Base-by-base conservation (phyloP, 2,888 invertebrate species). In the Drosophila borealis region DNA sequence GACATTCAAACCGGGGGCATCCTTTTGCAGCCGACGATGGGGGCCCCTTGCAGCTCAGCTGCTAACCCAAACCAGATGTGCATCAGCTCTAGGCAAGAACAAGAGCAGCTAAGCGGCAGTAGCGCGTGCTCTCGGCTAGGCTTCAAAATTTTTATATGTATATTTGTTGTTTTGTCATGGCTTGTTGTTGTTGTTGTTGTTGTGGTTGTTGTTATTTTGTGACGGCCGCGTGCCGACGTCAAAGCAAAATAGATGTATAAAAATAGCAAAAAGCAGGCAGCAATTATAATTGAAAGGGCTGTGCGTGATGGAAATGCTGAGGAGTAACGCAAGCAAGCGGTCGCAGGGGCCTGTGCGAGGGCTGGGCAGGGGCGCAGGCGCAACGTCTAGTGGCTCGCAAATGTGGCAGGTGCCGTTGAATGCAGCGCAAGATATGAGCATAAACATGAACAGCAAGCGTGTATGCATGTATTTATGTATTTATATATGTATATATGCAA, bases 231-330 rank as follows among this genome's bases (percentile, higher is more conserved):
- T 79, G 80, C 78, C 79, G 76, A 75, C 80, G 80, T 75, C 80
- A 71, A 75, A 79, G 80, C 68, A 37, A 78, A 78, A 74, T 79
- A 75, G 67, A 75, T 73, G 78, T 70, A 75, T 84, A 84, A 84
- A 88, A 84, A 84, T 84, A 84, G 83, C 86, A 71, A 81, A 88
- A 65, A 60, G 74, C 64, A 78, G 72, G 71, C 78, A 78, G 70
- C 86, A 85, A 88, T 83, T 83, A 85, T 83, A 88, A 83, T 83
- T 85, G 86, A 82, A 83, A 85, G 88, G 86, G 86, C 86, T 88
- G 82, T 78, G 88, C 82, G 88, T 84, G 88, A 81, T 82, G 88
- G 63, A 78, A 87, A 88, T 88, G 85, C 79, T 70, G 78, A 81
- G 72, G 57, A 76, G 69, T 42, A 64, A 44, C 9, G 53, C 39